Evolutionary conservation across 2,113 vertebrate species (phyloP).

Genomic region (Aythya baeri): DNA sequence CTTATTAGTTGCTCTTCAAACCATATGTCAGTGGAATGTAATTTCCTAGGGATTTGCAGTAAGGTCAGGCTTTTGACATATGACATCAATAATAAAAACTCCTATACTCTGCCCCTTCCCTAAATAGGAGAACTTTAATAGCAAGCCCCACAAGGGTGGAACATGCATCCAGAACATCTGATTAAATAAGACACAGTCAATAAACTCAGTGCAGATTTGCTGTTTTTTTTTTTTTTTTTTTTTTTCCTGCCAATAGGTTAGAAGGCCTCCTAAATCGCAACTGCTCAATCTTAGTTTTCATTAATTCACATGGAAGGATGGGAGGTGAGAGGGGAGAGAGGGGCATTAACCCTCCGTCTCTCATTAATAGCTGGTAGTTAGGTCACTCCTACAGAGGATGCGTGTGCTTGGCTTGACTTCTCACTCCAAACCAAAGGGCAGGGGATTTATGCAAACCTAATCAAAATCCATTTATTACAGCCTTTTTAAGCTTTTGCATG

Average conservation of each 20-base stretch:
- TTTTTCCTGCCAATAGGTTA: not conserved
- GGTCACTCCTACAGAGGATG: not conserved
- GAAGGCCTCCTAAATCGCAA: not conserved
- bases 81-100: not conserved
- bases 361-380: not conserved
- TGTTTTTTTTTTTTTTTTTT: rapidly evolving
- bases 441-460: not conserved
- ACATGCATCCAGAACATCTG: not conserved
- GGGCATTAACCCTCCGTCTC: not conserved
- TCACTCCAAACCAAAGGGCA: not conserved
- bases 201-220: not conserved
- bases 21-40: conserved; percentile 6
- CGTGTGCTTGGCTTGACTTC: not conserved
- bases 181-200: not conserved
- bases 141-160: not conserved
- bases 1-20: conserved; percentile 6
- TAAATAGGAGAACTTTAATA: not conserved
- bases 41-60: conserved; percentile 37
- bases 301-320: not conserved
- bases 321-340: not conserved
- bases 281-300: not conserved
- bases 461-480: not conserved
- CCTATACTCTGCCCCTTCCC: not conserved
- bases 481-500: not conserved
- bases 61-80: conserved; percentile 37